Evolutionary conservation across 2,888 invertebrate genomes (phyloP).

Genomic region (Dexiosoma caninum): DNA sequence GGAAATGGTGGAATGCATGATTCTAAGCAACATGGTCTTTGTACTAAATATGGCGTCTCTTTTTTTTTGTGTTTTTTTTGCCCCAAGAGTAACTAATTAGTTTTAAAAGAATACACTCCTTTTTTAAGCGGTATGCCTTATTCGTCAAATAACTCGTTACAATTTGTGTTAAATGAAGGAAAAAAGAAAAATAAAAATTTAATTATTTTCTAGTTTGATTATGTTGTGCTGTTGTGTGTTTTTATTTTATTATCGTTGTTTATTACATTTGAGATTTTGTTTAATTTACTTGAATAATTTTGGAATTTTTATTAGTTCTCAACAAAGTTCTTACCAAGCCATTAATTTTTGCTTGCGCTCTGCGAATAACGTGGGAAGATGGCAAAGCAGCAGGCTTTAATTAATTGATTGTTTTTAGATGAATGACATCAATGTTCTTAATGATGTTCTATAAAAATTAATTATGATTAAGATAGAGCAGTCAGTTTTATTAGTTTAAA

Average conservation of each 20-base stretch:
- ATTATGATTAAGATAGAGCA: too few species aligned
- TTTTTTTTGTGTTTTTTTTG: background rate
- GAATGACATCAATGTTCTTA: background rate
- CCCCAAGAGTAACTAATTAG: background rate
- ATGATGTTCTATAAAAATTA: too few species aligned
- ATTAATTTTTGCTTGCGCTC: slow-evolving; percentile 23
- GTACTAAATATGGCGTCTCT: background rate
- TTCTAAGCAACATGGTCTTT: slow-evolving; percentile 14
- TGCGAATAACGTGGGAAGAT: slow-evolving; percentile 13
- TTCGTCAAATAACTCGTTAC: background rate
- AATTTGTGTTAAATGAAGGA: slow-evolving; percentile 8
- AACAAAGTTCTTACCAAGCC: slow-evolving; percentile 41
- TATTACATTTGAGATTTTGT: slow-evolving; percentile 10
- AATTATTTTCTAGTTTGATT: slow-evolving; percentile 28
- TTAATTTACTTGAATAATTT: slow-evolving; percentile 60
- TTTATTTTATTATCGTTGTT: background rate
- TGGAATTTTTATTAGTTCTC: slow-evolving; percentile 49
- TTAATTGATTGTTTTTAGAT: slow-evolving; percentile 32
- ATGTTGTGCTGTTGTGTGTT: background rate
- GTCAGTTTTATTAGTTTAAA: too few species aligned
- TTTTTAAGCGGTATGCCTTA: background rate
- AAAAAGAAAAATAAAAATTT: slow-evolving; percentile 36
- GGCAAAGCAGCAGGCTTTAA: slow-evolving; percentile 8
- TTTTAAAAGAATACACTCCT: slow-evolving; percentile 15
- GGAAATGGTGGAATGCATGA: slow-evolving; percentile 14